These are phyloP conservation scores for Cryptoblepharus egeriae DNA, from an alignment of 2,797 vertebrate species.

Conservation along the genomic window DNA sequence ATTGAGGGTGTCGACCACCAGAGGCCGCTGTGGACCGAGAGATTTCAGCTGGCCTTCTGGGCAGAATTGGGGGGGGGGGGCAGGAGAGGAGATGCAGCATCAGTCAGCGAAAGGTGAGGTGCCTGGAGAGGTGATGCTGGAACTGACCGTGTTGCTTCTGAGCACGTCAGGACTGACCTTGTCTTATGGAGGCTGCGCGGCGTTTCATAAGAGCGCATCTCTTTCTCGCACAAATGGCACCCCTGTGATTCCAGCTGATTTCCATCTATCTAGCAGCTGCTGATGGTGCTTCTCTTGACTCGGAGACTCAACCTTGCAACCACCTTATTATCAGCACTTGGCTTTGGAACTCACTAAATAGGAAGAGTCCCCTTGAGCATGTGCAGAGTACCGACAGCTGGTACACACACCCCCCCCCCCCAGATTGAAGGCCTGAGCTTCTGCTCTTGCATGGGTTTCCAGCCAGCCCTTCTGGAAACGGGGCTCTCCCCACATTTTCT, in stretches of 20 bases:
- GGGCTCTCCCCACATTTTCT: no score
- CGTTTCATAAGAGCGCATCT: no score
- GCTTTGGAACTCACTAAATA: background rate
- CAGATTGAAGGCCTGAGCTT: rapidly evolving
- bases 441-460: no score
- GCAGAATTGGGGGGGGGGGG: no score
- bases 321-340: background rate
- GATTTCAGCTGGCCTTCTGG: background rate
- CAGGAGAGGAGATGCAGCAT: background rate
- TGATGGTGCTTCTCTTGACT: background rate
- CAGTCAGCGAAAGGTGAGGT: background rate
- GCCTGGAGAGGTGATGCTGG: no score
- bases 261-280: no score
- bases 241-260: no score
- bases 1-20: background rate
- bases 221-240: no score
- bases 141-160: no score
- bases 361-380: background rate
- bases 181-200: background rate
- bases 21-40: background rate
- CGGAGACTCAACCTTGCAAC: background rate
- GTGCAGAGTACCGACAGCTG: background rate
- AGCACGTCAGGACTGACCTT: rapidly evolving
- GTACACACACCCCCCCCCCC: background rate
- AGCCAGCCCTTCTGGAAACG: background rate